Base-by-base conservation (phyloP, 2,797 vertebrate species). In the Tiaroga cobitis region DNA sequence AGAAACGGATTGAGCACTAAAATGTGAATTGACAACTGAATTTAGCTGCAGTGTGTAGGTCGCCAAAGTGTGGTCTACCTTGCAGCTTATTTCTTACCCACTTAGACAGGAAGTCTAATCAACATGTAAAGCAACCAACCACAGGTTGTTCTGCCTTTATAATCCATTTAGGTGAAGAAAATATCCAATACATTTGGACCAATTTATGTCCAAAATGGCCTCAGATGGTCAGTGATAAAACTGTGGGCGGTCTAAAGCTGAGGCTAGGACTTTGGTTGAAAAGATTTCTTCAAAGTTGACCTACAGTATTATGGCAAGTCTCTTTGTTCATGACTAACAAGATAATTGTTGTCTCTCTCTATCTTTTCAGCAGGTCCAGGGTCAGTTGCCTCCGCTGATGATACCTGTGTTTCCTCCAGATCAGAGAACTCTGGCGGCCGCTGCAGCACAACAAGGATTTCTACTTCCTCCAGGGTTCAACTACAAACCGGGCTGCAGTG, bases 401-500 rank as follows among this genome's bases (percentile, higher is more conserved):
- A 99, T 99, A 90, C 98, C 98, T 0, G 97, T 99, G 90, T 99
- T 99, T 91, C 98, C 98, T 91, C 97, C 98, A 59, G 98, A 99
- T 92, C 98, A 99, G 91, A 96, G 98, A 94, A 97, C 98, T 39
- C 93, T 99, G 93, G 96, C 96, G 1, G 98, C 98, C 43, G 98
- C 98, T 65, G 97, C 98, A 7, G 98, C 98, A 85, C 98, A 99
- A 93, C 98, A 99, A 93, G 98, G 98, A 91, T 99, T 99, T 94
- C 96, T 99, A 49, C 96, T 99, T 93, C 98, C 98, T 89, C 96
- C 98, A 34, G 97, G 98, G 86, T 99, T 99, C 95, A 98, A 97
- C 96, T 99, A 99, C 95, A 99, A 99, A 92, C 97, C 98, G 43
- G 98, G 98, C 94, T 99, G 98, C 94, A 99, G 98, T 99, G 93